Evolutionary conservation across 2,797 vertebrate genomes (phyloP).

Genomic region (Lepilemur ruficaudatus): DNA sequence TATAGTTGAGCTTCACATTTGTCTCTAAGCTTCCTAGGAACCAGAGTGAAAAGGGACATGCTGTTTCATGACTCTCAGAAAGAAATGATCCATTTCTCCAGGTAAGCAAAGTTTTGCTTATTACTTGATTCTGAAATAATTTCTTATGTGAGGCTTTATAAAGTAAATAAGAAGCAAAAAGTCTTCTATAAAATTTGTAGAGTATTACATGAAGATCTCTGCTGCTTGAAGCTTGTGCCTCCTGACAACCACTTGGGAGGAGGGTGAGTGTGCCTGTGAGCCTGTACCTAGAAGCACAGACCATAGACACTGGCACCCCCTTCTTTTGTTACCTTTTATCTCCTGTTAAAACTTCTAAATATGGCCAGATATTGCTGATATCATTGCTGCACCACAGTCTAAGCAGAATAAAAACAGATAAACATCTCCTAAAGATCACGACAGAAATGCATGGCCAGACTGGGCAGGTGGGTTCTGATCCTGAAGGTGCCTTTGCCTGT

Average conservation of each 20-base stretch:
- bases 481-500: background rate
- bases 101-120: background rate
- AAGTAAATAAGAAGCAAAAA: background rate
- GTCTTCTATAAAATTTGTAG: background rate
- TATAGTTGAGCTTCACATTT: background rate
- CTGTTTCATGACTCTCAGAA: constrained; percentile 21
- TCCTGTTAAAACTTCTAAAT: background rate
- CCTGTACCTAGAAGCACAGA: background rate
- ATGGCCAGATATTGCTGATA: background rate
- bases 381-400: background rate
- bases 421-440: background rate
- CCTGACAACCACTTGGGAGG: background rate
- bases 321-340: background rate
- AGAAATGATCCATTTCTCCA: constrained; percentile 6
- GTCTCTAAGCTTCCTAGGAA: background rate
- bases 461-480: background rate
- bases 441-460: background rate
- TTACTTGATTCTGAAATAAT: background rate
- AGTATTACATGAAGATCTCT: background rate
- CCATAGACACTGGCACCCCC: too few relatives aligned
- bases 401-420: background rate
- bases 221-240: background rate
- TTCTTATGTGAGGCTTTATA: background rate
- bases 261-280: background rate
- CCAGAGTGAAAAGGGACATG: constrained; percentile 22